These are phyloP conservation scores for Luperina testacea DNA, from an alignment of 2,888 invertebrate species.

Conservation along the genomic window DNA sequence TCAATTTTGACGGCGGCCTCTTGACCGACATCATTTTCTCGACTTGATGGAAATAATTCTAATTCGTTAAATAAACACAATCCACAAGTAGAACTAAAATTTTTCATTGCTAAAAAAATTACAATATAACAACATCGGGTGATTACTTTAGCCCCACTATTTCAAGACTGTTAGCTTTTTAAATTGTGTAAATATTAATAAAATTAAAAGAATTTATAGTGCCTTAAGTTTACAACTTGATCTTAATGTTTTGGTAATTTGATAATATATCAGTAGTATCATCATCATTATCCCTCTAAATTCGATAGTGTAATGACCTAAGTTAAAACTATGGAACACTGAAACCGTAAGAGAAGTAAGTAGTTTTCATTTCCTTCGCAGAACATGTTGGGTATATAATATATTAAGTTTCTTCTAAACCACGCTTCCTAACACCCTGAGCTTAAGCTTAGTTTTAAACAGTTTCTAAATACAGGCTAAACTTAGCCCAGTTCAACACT, in stretches of 20 bases:
- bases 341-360: not conserved
- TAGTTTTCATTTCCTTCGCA: conserved; percentile 16
- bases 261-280: not conserved
- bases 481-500: conserved; percentile 51
- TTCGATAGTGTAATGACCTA: not conserved
- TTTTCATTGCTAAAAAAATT: not conserved
- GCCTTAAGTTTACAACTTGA: not conserved
- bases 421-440: conserved; percentile 15
- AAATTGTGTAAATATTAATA: not conserved
- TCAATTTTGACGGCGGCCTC: no score
- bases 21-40: no score
- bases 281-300: not conserved
- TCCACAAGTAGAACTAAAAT: not conserved
- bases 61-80: not conserved
- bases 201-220: not conserved
- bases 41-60: not conserved
- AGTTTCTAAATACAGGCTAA: conserved; percentile 57
- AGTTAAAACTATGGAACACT: conserved; percentile 7
- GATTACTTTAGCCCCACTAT: not conserved
- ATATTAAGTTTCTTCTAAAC: conserved; percentile 49
- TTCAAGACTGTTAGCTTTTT: not conserved
- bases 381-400: conserved; percentile 3
- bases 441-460: conserved; percentile 50
- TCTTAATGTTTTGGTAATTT: not conserved
- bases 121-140: not conserved